Evolutionary conservation across 53 echinoderm and acorn worm genomes (phyloP), one percentile per base, ranked within the genome.

Genomic region (Luidia sarsii): DNA sequence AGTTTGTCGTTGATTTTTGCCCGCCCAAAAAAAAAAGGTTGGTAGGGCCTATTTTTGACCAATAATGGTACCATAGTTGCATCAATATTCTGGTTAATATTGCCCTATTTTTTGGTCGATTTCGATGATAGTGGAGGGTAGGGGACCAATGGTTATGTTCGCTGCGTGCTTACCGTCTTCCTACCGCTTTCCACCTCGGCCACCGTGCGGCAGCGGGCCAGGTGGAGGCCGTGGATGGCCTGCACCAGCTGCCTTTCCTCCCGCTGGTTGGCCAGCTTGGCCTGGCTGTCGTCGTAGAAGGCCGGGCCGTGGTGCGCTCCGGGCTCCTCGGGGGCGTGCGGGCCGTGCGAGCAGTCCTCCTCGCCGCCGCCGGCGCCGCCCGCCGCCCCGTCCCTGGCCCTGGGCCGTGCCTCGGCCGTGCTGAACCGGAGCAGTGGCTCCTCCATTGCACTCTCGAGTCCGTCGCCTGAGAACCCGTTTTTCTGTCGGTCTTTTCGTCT

Each of bases 211-310:
- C 28, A 46, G 51, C 29, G 57, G 32, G 54, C 49, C 28, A 79
- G 25, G 27, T 68, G 39, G 27, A 86, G 59, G 32, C 59, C 62
- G 18, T 86, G 68, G 21, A 86, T 72, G 14, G 80, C 67, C 41
- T 50, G 35, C 13, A 68, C 48, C 11, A 86, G 32, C 79, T 45
- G 67, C 18, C 18, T 39, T n/a, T 86, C 86, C 49, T 86, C 86
- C 3, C 68, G 51, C 61, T 55, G 68, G 37, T 86, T 86, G 38
- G 80, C 80, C 34, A 86, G 39, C 79, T 86, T 86, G 15, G 68
- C 86, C 14, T 69, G 25, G 32, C 86, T 71, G 52, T 86, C 80
- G 35, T 86, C 86, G 35, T 68, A 80, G 27, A 68, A 68, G 14
- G 80, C 80, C 13, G 65, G n/a, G 7, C 82, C 57, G n/a, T 7